A percentile compares a stretch with the other conserved stretches of the same genome.
Evolutionary conservation across 2,888 invertebrate genomes (phyloP).

Genomic region (Drosophila paramelanica): DNA sequence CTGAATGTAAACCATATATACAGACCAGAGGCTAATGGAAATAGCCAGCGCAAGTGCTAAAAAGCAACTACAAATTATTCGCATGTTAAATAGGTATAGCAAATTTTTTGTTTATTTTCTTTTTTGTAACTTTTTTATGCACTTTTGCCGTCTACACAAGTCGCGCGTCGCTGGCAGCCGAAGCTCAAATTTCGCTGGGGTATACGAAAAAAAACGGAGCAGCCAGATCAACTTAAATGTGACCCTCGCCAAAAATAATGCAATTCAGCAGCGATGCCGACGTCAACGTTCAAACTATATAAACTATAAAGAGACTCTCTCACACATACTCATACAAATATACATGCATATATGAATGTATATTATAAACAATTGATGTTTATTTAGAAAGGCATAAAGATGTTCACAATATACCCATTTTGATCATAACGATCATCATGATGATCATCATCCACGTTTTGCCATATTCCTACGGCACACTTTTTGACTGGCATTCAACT

Average conservation of each 20-base stretch:
- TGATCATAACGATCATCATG: slow-evolving; percentile 1
- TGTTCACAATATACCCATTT: slow-evolving; percentile 12
- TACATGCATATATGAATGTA: slow-evolving; percentile 9
- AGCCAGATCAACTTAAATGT: slow-evolving; percentile 34
- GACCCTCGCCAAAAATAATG: slow-evolving; percentile 70
- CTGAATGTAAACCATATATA: slow-evolving; percentile 19
- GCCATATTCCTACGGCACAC: slow-evolving; percentile 44
- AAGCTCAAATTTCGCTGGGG: slow-evolving; percentile 63
- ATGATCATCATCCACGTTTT: slow-evolving; percentile 8
- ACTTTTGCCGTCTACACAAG: slow-evolving; percentile 33
- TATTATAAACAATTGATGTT: slow-evolving; percentile 73
- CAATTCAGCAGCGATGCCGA: slow-evolving; percentile 61
- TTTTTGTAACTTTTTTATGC: slow-evolving; percentile 12
- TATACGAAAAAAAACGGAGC: slow-evolving; percentile 55
- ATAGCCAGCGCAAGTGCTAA: slow-evolving; percentile 51
- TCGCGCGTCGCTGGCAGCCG: slow-evolving; percentile 49
- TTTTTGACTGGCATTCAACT: slow-evolving; percentile 69
- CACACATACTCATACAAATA: slow-evolving; percentile 8
- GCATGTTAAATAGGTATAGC: slow-evolving; percentile 57
- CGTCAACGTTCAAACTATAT: slow-evolving; percentile 33
- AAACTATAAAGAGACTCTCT: slow-evolving; percentile 37
- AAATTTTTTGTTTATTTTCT: slow-evolving; percentile 1
- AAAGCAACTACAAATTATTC: slow-evolving; percentile 40
- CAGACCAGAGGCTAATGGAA: slow-evolving; percentile 36
- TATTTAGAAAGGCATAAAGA: slow-evolving; percentile 61